A percentile compares a stretch with the other conserved stretches of the same genome.
Evolutionary conservation across 2,113 vertebrate species (phyloP).

Genomic region (Capreolus pygargus): DNA sequence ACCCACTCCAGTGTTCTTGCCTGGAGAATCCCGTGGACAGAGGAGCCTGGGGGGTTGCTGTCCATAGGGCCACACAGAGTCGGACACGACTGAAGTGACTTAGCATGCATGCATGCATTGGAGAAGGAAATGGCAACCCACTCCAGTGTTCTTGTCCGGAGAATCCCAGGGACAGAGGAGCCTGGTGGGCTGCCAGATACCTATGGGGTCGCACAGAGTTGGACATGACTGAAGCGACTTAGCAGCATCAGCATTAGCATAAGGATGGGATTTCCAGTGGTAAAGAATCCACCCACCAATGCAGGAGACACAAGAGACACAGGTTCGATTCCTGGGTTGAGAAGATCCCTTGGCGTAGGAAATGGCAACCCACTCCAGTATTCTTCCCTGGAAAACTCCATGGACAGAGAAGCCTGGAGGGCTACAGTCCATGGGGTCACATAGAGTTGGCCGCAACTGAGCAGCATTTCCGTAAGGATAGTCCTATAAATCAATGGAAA

Average conservation of each 20-base stretch:
- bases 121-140: neutral
- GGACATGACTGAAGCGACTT: neutral
- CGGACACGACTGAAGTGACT: neutral
- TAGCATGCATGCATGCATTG: neutral
- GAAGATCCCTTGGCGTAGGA: neutral
- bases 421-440: neutral
- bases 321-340: neutral
- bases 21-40: neutral
- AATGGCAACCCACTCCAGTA: neutral
- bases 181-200: neutral
- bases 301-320: neutral
- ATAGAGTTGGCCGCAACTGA: neutral
- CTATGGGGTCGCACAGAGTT: neutral
- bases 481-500: neutral
- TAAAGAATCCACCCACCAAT: neutral
- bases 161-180: neutral
- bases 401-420: neutral
- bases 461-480: neutral
- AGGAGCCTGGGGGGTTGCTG: neutral
- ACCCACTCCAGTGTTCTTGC: neutral
- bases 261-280: neutral
- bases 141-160: neutral
- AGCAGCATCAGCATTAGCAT: neutral
- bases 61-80: neutral
- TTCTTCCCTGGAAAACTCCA: neutral